Evolutionary conservation across 2,888 invertebrate species (phyloP).

Genomic region (Laspeyria flexula): DNA sequence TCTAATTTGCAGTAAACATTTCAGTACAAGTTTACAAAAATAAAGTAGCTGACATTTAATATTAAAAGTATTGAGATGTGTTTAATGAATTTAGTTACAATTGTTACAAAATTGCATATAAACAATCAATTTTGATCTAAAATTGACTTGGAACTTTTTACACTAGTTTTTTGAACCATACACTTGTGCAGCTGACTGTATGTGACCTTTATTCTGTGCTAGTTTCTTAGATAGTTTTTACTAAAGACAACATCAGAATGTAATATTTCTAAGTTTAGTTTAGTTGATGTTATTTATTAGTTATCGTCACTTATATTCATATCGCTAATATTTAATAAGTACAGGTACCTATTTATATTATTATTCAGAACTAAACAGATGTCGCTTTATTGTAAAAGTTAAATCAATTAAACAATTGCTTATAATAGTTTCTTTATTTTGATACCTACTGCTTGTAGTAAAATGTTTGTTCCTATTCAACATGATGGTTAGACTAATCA

Average conservation of each 20-base stretch:
- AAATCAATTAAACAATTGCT: slow-evolving; percentile 46
- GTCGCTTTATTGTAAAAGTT: slow-evolving; percentile 46
- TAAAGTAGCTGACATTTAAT: too few relatives aligned
- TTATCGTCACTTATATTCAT: slow-evolving; percentile 27
- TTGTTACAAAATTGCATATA: too few relatives aligned
- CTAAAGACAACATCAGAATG: slow-evolving; percentile 14
- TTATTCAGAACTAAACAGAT: slow-evolving; percentile 41
- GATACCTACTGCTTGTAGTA: not conserved
- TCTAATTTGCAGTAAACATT: too few relatives aligned
- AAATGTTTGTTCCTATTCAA: too few relatives aligned
- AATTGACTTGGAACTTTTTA: too few relatives aligned
- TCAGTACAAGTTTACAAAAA: too few relatives aligned
- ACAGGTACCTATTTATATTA: slow-evolving; percentile 38
- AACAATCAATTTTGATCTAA: too few relatives aligned
- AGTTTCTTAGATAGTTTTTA: slow-evolving; percentile 1
- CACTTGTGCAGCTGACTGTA: not conserved
- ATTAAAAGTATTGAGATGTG: too few relatives aligned
- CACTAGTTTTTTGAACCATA: too few relatives aligned
- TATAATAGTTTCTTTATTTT: slow-evolving; percentile 14
- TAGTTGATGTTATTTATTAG: slow-evolving; percentile 29
- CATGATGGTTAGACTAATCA: too few relatives aligned
- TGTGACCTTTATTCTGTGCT: slow-evolving; percentile 10
- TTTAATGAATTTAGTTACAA: too few relatives aligned
- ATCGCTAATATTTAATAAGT: slow-evolving; percentile 40
- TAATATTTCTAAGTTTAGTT: slow-evolving; percentile 24